Evolutionary conservation across 2,888 invertebrate genomes (phyloP).

Genomic region (Tineola bisselliella): DNA sequence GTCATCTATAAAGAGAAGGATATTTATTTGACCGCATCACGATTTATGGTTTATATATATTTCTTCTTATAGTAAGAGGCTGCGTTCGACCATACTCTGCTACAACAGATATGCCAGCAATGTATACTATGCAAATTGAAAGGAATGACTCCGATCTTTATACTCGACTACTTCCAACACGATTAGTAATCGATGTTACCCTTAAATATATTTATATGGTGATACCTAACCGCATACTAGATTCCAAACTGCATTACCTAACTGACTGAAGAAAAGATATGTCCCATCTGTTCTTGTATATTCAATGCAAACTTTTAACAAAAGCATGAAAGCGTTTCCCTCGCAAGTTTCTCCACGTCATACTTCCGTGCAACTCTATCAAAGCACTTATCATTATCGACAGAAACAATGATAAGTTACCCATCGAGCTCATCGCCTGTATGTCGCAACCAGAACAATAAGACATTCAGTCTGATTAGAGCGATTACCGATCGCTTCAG

Average conservation of each 20-base stretch:
- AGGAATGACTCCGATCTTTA: too few species aligned
- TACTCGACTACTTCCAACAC: too few species aligned
- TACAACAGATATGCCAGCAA: too few species aligned
- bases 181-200: too few species aligned
- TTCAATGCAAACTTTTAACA: neutral
- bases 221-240: too few species aligned
- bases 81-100: too few species aligned
- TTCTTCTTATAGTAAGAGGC: too few species aligned
- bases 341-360: neutral
- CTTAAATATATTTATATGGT: too few species aligned
- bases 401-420: conserved; percentile 18
- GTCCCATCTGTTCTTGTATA: neutral
- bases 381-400: conserved; percentile 13
- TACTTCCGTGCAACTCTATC: conserved; percentile 10
- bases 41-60: neutral
- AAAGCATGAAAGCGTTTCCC: neutral
- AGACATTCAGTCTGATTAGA: conserved; percentile 21
- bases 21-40: neutral
- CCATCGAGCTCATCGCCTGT: conserved; percentile 24
- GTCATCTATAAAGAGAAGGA: neutral
- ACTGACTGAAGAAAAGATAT: too few species aligned
- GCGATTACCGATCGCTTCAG: conserved; percentile 12
- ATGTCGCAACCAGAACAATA: conserved; percentile 26
- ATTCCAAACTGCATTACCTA: too few species aligned
- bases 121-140: too few species aligned